phyloP scores from a whole-genome alignment of 1,140 invertebrate species.

The Zelostemma sp. region DNA sequence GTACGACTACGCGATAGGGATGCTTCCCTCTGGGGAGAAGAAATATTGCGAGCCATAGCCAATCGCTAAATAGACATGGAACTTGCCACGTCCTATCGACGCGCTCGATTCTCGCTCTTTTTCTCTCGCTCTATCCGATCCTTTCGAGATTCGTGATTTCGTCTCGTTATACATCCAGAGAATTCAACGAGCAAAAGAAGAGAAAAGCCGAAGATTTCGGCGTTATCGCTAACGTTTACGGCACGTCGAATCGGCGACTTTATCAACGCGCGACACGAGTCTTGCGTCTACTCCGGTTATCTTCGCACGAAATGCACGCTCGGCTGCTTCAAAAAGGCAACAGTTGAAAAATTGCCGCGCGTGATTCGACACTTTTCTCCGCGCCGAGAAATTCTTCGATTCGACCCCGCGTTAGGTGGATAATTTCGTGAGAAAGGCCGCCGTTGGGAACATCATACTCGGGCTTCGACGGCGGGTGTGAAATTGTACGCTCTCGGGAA shows the following conservation, averaged over 20 bases:
- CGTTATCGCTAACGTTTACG: too few relatives aligned
- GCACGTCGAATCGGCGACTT: neutral
- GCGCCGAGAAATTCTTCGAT: too few relatives aligned
- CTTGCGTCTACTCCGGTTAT: neutral
- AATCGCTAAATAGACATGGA: conserved; percentile 44
- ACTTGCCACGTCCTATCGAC: conserved; percentile 24
- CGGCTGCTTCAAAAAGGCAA: too few relatives aligned
- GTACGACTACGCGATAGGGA: conserved; percentile 26
- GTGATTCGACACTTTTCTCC: too few relatives aligned
- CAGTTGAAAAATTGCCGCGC: too few relatives aligned
- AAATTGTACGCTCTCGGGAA: conserved; percentile 25
- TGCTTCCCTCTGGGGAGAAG: conserved; percentile 39
- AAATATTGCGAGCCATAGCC: conserved; percentile 38
- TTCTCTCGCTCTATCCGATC: neutral
- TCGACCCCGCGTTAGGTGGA: too few relatives aligned
- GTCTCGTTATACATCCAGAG: neutral
- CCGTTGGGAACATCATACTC: conserved; percentile 6
- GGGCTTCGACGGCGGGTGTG: conserved; percentile 5
- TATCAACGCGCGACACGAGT: neutral
- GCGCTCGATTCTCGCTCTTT: neutral
- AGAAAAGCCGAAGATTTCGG: too few relatives aligned
- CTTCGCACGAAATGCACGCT: conserved; percentile 15
- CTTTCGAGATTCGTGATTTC: neutral
- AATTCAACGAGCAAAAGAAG: neutral
- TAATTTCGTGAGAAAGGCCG: conserved; percentile 23